phyloP scores from a whole-genome alignment of 2,888 invertebrate genomes.

The Epinotia bilunana region DNA sequence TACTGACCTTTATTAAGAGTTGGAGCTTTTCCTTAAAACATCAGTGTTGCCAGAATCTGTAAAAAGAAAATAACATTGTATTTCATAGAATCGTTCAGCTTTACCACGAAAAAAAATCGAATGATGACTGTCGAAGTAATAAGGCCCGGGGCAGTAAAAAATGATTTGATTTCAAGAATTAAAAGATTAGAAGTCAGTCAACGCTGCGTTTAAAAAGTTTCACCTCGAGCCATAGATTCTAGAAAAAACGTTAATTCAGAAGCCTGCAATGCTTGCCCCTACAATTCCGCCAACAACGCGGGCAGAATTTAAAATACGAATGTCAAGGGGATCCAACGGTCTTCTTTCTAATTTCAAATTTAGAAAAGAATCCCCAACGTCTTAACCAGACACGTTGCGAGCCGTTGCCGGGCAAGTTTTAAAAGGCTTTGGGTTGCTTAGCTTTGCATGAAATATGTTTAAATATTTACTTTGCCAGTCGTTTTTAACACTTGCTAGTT shows the following conservation, averaged over 20 bases:
- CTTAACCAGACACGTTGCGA: conserved; percentile 32
- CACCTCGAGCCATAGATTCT: conserved; percentile 21
- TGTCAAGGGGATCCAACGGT: conserved; percentile 45
- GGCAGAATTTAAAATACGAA: conserved; percentile 51
- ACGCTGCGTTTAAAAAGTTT: conserved; percentile 14
- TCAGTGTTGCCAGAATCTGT: conserved; percentile 30
- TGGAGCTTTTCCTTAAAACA: conserved; percentile 23
- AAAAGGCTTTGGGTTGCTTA: conserved; percentile 25
- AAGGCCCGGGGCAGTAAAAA: not conserved
- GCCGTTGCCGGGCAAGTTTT: conserved; percentile 4
- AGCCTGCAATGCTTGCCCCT: conserved; percentile 41
- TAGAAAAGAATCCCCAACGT: conserved; percentile 41
- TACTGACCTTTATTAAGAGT: conserved; percentile 36
- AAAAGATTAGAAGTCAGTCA: not conserved
- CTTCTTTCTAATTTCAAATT: conserved; percentile 53
- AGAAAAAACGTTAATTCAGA: conserved; percentile 23
- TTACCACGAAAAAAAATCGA: not conserved
- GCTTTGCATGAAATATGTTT: conserved; percentile 26
- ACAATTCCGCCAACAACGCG: conserved; percentile 43
- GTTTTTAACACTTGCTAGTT: conserved; percentile 18
- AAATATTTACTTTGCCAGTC: conserved; percentile 24
- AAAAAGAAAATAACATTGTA: conserved; percentile 9
- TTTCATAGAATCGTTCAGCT: not conserved
- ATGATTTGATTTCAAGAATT: not conserved
- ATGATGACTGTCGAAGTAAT: not conserved